phyloP scores from a whole-genome alignment of 2,888 invertebrate genomes.

The Drosophila prostipennis region DNA sequence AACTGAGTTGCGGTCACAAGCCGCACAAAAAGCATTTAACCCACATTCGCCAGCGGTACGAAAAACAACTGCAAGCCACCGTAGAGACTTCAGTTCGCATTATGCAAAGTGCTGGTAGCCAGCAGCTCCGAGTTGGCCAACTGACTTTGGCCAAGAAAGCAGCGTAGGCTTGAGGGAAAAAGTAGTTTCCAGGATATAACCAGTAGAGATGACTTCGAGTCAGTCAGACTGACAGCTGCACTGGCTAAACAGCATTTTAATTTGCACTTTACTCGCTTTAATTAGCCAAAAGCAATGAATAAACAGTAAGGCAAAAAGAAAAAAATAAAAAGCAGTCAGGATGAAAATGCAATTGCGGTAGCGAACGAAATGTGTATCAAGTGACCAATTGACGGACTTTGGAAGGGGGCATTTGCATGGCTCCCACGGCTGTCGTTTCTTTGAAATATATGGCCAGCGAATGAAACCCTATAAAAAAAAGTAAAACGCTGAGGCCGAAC shows the following conservation, averaged over 20 bases:
- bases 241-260: slow-evolving; percentile 69
- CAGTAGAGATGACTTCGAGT: slow-evolving; percentile 3
- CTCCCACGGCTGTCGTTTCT: slow-evolving; percentile 74
- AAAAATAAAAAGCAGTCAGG: slow-evolving; percentile 9
- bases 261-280: slow-evolving; percentile 64
- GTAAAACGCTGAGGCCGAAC: slow-evolving; percentile 30
- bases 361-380: slow-evolving; percentile 66
- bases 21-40: slow-evolving; percentile 80
- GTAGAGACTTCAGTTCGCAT: slow-evolving; percentile 54
- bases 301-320: not conserved
- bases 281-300: slow-evolving; percentile 59
- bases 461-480: slow-evolving; percentile 57
- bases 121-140: slow-evolving; percentile 21
- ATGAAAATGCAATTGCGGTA: slow-evolving; percentile 18
- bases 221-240: slow-evolving; percentile 24
- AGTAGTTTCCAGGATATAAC: not conserved
- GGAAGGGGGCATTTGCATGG: slow-evolving; percentile 65
- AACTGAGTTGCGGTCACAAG: slow-evolving; percentile 49
- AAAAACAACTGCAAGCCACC: slow-evolving; percentile 11
- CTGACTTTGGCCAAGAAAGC: slow-evolving; percentile 23
- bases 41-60: slow-evolving; percentile 65
- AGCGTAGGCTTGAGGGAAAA: slow-evolving; percentile 20
- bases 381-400: slow-evolving; percentile 66
- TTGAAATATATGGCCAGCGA: slow-evolving; percentile 48
- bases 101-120: slow-evolving; percentile 56